Evolutionary conservation across 2,113 vertebrate species (phyloP).

Genomic region (Corythornis madagascariensis): DNA sequence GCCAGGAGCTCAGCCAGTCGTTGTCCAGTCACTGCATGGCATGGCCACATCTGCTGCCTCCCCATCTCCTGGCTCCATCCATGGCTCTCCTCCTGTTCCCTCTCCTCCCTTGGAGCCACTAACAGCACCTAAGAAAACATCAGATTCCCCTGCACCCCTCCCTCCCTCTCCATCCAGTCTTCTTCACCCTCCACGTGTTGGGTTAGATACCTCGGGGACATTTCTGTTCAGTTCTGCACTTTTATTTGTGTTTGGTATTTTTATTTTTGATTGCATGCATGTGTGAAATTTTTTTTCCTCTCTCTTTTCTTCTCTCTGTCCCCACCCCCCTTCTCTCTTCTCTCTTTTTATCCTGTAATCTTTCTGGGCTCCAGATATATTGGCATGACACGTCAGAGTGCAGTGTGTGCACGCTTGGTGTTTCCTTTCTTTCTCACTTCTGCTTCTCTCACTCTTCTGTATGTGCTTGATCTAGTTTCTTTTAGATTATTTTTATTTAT

Average conservation of each 20-base stretch:
- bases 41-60: conserved; percentile 84
- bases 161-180: conserved; percentile 13
- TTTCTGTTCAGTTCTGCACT: conserved; percentile 63
- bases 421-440: conserved; percentile 39
- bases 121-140: conserved; percentile 58
- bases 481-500: background rate
- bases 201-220: conserved; percentile 65
- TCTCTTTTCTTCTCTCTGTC: background rate
- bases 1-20: conserved; percentile 68
- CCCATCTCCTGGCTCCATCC: conserved; percentile 30
- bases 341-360: background rate
- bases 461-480: conserved; percentile 20
- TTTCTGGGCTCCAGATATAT: conserved; percentile 45
- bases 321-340: background rate
- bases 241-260: conserved; percentile 42
- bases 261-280: conserved; percentile 79
- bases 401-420: conserved; percentile 72
- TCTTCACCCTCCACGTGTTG: conserved; percentile 71
- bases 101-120: conserved; percentile 69
- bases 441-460: conserved; percentile 36
- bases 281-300: conserved; percentile 62
- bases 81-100: background rate
- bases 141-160: conserved; percentile 25
- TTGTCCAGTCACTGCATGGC: conserved; percentile 89
- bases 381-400: conserved; percentile 70